Base-by-base conservation (phyloP, 2,113 vertebrate species). In the Emberiza fucata region DNA sequence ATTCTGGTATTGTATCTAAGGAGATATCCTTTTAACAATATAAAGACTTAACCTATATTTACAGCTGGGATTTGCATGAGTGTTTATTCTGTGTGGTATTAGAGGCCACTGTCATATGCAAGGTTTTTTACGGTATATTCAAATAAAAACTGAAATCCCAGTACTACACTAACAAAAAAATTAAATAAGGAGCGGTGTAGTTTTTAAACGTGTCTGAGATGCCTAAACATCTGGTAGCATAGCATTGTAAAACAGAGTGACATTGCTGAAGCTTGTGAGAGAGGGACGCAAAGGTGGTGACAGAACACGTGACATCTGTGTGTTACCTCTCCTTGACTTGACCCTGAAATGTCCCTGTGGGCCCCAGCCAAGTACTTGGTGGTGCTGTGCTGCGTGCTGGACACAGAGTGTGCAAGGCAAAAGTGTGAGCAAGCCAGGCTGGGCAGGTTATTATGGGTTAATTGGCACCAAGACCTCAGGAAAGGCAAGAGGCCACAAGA, bases 11-110 rank as follows among this genome's bases (percentile, higher is more conserved):
- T 80, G 65, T 82, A 20, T 64, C 93, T 93, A 90, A 82, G 73
- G 51, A 85, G 39, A 89, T 91, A 93, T 28, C 3, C 71, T 91
- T 95, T 92, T 75, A 85, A 94, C 45, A 81, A 69, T 90, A 71
- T 72, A 87, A 91, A 77, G 83, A 89, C 90, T 95, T 94, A 92
- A 80, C 75, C 86, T 91, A 78, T 92, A 95, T 97, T 97, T 91
- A 92, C 69, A 88, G 71, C 59, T 87, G 47, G 35, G 64, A 89
- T 92, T 94, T 95, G 39, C 45, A 47, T 81, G 69, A 53, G 35
- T 51, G 21, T 80, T 94, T 93, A 82, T 93, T 94, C 35, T 47
- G 21, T 54, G 65, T 47, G 40, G 31, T 88, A 94, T 92, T 90
- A 86, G 54, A 72, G 57, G 35, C 48, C 42, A 44, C 40, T 39